Conservation (phyloP, 2,113 vertebrate genomes). For the Tetraodon nigroviridis region DNA sequence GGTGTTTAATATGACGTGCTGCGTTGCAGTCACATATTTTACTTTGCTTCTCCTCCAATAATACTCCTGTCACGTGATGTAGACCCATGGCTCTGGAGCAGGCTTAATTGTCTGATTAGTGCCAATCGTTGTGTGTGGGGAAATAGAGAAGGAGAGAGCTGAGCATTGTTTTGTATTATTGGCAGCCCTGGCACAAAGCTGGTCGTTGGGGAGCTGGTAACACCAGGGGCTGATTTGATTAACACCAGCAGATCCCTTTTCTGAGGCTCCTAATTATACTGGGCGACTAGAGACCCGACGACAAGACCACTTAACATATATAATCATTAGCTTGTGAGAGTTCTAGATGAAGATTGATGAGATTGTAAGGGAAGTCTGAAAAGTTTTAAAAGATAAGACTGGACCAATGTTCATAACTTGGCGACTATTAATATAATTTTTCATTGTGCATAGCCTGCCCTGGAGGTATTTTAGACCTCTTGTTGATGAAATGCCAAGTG, state of each 20-base stretch:
- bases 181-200: slow-evolving; percentile 46
- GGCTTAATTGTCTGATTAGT: slow-evolving; percentile 38
- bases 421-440: slow-evolving; percentile 42
- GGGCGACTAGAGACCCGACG: slow-evolving; percentile 26
- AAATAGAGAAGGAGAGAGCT: background rate
- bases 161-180: slow-evolving; percentile 46
- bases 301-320: slow-evolving; percentile 54
- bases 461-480: slow-evolving; percentile 47
- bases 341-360: slow-evolving; percentile 37
- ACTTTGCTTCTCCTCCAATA: slow-evolving; percentile 17
- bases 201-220: slow-evolving; percentile 41
- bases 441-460: slow-evolving; percentile 44
- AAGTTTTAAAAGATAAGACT: slow-evolving; percentile 22
- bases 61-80: slow-evolving; percentile 8
- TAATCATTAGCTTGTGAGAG: slow-evolving; percentile 38
- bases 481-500: slow-evolving; percentile 61
- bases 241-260: slow-evolving; percentile 47
- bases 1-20: slow-evolving; percentile 20
- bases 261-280: slow-evolving; percentile 54
- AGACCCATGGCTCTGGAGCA: slow-evolving; percentile 9
- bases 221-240: slow-evolving; percentile 57
- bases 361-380: background rate
- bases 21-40: slow-evolving; percentile 26
- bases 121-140: slow-evolving; percentile 20
- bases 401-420: slow-evolving; percentile 22